Percentiles rank a stretch among this genome's conserved stretches.
These are phyloP conservation scores for Brachypteracias leptosomus DNA, from an alignment of 2,113 vertebrate genomes.

Conservation along the genomic window DNA sequence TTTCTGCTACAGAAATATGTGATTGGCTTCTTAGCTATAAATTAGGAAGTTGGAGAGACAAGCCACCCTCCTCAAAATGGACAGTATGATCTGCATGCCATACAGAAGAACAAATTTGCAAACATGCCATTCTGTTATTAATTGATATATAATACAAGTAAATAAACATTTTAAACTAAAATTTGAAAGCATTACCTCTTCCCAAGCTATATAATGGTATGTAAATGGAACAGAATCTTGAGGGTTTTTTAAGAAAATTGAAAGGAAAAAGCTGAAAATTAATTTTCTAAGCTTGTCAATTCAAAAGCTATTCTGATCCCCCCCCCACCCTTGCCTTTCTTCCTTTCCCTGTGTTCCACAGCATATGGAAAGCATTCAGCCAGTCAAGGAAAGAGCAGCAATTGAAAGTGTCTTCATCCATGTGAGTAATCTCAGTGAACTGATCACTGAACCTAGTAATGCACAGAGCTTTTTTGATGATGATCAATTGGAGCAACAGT, in stretches of 20 bases:
- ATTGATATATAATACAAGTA: neutral
- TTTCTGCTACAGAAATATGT: neutral
- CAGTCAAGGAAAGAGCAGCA: neutral
- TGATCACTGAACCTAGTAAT: constrained; percentile 8
- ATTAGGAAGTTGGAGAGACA: neutral
- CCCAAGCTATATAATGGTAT: neutral
- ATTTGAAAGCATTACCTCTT: neutral
- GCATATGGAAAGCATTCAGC: neutral
- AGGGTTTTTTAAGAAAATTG: neutral
- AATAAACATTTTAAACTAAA: neutral
- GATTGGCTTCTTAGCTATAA: neutral
- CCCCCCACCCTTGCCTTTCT: neutral
- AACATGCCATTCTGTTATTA: neutral
- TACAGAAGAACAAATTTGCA: neutral
- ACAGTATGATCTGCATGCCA: neutral
- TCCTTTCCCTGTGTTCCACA: neutral
- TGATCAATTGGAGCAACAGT: neutral
- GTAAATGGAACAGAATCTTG: neutral
- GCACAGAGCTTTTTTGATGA: neutral
- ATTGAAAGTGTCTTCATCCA: constrained; percentile 2
- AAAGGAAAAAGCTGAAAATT: neutral
- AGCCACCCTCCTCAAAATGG: neutral
- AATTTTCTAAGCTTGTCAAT: neutral
- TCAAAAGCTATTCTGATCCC: neutral
- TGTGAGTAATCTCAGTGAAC: neutral